Conservation (phyloP, 2,888 invertebrate genomes). For the Sminthurinus aureus region DNA sequence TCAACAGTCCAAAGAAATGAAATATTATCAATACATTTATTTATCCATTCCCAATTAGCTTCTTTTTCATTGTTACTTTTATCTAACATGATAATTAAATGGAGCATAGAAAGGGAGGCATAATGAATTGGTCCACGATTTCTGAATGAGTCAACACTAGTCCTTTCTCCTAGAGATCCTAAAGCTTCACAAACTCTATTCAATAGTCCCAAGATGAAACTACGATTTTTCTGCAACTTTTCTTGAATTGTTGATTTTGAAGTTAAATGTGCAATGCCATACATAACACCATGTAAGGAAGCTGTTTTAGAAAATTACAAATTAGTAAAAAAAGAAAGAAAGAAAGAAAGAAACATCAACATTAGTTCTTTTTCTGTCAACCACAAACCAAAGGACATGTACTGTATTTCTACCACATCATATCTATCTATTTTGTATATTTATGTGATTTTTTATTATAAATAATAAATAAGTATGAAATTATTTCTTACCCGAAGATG, state of each 20-base stretch:
- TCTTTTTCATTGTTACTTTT: slow-evolving; percentile 28
- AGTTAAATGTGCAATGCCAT: slow-evolving; percentile 26
- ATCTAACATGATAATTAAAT: slow-evolving; percentile 43
- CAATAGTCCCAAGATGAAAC: slow-evolving; percentile 40
- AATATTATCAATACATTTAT: slow-evolving; percentile 46
- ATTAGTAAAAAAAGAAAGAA: not conserved
- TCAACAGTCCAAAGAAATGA: slow-evolving; percentile 48
- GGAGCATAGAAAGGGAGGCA: slow-evolving; percentile 48
- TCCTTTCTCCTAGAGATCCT: slow-evolving; percentile 44
- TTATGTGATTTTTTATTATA: not conserved
- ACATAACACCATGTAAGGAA: slow-evolving; percentile 31
- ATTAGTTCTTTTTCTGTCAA: too few species aligned
- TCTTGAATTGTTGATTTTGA: slow-evolving; percentile 22
- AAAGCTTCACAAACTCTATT: slow-evolving; percentile 46
- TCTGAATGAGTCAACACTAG: slow-evolving; percentile 45
- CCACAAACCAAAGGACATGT: too few species aligned
- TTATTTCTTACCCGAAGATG: slow-evolving; percentile 24
- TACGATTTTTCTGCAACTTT: slow-evolving; percentile 37
- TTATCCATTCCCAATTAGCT: slow-evolving; percentile 48
- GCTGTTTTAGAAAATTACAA: slow-evolving; percentile 13
- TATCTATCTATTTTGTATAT: not conserved
- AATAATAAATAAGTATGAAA: too few species aligned
- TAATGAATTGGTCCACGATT: slow-evolving; percentile 50
- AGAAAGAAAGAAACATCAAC: not conserved
- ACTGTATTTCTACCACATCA: too few species aligned